These are phyloP conservation scores for Sinelater perroti DNA, from an alignment of 2,888 invertebrate genomes.

Conservation along the genomic window DNA sequence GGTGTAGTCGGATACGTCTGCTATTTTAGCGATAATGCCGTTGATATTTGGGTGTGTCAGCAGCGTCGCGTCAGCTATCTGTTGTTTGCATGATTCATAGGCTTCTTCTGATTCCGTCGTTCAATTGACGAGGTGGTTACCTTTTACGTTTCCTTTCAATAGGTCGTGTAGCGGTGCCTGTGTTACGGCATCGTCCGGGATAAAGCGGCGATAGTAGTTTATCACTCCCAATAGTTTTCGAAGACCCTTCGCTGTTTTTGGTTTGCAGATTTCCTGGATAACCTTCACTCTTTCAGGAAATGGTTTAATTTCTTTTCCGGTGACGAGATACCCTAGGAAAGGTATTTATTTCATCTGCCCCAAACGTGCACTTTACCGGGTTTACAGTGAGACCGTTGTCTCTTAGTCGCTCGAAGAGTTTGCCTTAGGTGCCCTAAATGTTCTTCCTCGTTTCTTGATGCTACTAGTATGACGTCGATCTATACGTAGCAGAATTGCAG, in stretches of 20 bases:
- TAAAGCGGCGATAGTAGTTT: background rate
- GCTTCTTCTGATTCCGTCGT: background rate
- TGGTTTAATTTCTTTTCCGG: background rate
- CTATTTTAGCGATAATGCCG: background rate
- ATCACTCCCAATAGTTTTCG: background rate
- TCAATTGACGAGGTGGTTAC: no score
- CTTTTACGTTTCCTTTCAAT: no score
- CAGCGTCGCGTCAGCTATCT: background rate
- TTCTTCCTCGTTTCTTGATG: background rate
- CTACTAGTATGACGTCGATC: slow-evolving; percentile 9
- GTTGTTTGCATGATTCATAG: background rate
- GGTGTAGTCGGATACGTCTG: background rate
- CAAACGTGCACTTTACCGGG: background rate
- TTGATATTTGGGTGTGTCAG: background rate
- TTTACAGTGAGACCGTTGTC: background rate
- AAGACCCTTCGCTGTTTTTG: background rate
- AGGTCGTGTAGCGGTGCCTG: no score
- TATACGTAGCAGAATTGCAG: background rate
- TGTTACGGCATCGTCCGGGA: background rate
- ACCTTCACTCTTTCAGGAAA: background rate
- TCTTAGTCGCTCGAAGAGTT: background rate
- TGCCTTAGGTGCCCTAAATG: background rate
- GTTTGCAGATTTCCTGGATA: background rate
- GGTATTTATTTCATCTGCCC: slow-evolving; percentile 4
- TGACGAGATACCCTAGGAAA: background rate